These are phyloP conservation scores for Hoplodrina ambigua DNA, from an alignment of 2,888 invertebrate species.

Conservation along the genomic window DNA sequence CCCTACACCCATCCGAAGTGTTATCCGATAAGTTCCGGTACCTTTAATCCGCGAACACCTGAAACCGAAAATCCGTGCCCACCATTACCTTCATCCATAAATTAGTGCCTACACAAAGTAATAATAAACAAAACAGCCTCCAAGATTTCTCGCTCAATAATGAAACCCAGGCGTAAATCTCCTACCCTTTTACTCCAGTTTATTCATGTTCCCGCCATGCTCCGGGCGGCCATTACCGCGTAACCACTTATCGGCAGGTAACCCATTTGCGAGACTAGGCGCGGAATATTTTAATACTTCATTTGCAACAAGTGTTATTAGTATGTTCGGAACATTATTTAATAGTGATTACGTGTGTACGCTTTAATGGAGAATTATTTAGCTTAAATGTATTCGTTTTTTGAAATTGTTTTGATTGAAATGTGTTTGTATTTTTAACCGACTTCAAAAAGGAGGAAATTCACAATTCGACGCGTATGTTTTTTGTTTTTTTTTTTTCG, in stretches of 20 bases:
- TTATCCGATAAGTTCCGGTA: too few relatives aligned
- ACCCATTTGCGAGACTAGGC: conserved; percentile 48
- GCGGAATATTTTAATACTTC: conserved; percentile 62
- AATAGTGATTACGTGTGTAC: conserved; percentile 6
- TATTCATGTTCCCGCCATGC: conserved; percentile 45
- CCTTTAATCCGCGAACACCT: too few relatives aligned
- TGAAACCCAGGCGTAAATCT: conserved; percentile 37
- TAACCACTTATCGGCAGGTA: conserved; percentile 57
- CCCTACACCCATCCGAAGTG: too few relatives aligned
- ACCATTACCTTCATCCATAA: conserved; percentile 24
- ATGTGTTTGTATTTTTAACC: too few relatives aligned
- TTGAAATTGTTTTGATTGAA: too few relatives aligned
- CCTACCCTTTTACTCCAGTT: conserved; percentile 32
- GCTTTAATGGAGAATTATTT: conserved; percentile 14
- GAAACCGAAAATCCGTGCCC: conserved; percentile 14
- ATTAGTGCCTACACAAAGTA: conserved; percentile 28
- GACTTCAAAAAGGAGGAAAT: too few relatives aligned
- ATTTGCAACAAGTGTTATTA: conserved; percentile 42
- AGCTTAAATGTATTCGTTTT: conserved; percentile 4
- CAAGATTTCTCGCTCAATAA: conserved; percentile 31
- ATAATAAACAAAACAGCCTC: conserved; percentile 35
- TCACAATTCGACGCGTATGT: too few relatives aligned
- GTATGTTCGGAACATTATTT: conserved; percentile 32
- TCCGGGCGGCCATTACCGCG: conserved; percentile 45
- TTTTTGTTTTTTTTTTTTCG: too few relatives aligned